These are phyloP conservation scores for Uloborus plumipes DNA, from an alignment of 2,888 invertebrate species.

Conservation along the genomic window DNA sequence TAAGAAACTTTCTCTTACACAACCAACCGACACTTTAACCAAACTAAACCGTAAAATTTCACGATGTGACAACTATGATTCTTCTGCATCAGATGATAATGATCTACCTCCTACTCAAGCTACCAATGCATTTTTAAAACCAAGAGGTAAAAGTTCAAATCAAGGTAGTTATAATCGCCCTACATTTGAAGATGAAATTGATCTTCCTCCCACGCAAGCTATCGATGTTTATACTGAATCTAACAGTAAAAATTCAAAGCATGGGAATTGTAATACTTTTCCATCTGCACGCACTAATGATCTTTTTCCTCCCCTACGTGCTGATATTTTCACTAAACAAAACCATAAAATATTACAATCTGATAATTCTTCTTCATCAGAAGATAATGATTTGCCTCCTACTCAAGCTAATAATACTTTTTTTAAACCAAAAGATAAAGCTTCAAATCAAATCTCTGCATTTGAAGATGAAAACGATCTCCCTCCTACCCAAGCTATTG, in stretches of 20 bases:
- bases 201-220: conserved; percentile 27
- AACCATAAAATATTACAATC: not conserved
- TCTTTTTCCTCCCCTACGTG: conserved; percentile 16
- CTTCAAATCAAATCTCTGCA: too few species aligned
- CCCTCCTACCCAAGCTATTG: conserved; percentile 1
- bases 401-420: not conserved
- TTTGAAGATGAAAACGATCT: not conserved
- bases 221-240: not conserved
- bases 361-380: not conserved
- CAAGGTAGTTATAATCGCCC: too few species aligned
- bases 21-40: too few species aligned
- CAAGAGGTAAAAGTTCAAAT: too few species aligned
- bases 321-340: not conserved
- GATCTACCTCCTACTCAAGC: conserved; percentile 21
- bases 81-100: conserved; percentile 2
- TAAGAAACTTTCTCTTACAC: too few species aligned
- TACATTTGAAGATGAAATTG: not conserved
- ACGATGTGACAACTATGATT: not conserved
- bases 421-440: not conserved
- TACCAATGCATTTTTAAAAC: too few species aligned
- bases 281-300: not conserved
- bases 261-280: not conserved
- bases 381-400: conserved; percentile 3
- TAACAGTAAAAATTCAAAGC: not conserved
- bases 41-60: too few species aligned